A percentile compares a stretch with the other conserved stretches of the same genome.
These are phyloP conservation scores for Eucidaris tribuloides DNA, from an alignment of 35 echinoderm and acorn worm species.

Conservation along the genomic window DNA sequence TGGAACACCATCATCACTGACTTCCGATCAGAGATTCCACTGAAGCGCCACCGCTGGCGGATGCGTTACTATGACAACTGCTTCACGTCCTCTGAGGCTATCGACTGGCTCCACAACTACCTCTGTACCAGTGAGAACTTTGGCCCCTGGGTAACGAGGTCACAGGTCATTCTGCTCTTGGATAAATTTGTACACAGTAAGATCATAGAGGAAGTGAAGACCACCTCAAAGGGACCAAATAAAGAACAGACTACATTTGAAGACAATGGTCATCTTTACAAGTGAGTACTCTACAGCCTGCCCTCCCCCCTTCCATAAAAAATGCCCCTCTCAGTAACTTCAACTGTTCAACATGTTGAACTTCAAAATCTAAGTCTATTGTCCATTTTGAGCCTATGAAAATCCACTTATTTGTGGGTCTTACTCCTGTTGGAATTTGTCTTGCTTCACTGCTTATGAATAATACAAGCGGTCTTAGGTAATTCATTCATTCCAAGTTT, in stretches of 20 bases:
- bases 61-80: constrained; percentile 90
- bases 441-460: too few species aligned
- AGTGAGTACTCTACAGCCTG: too few species aligned
- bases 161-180: constrained; percentile 69
- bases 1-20: constrained; percentile 93
- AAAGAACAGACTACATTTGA: constrained; percentile 65
- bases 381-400: too few species aligned
- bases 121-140: constrained; percentile 75
- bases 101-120: constrained; percentile 88
- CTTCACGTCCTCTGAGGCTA: constrained; percentile 82
- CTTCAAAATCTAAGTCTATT: too few species aligned
- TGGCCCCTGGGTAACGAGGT: constrained; percentile 88
- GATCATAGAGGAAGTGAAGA: constrained; percentile 72
- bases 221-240: constrained; percentile 8
- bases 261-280: constrained; percentile 88
- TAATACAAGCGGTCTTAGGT: too few species aligned
- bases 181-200: constrained; percentile 91
- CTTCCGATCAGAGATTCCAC: constrained; percentile 77
- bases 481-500: too few species aligned
- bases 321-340: too few species aligned
- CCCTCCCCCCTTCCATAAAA: too few species aligned
- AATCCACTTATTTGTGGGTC: too few species aligned
- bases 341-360: too few species aligned
- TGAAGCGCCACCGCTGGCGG: constrained; percentile 84
- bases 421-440: too few species aligned